Percentiles rank a stretch among this genome's conserved stretches.
These are phyloP conservation scores for Micromys minutus DNA, from an alignment of 2,113 vertebrate species.

Conservation along the genomic window DNA sequence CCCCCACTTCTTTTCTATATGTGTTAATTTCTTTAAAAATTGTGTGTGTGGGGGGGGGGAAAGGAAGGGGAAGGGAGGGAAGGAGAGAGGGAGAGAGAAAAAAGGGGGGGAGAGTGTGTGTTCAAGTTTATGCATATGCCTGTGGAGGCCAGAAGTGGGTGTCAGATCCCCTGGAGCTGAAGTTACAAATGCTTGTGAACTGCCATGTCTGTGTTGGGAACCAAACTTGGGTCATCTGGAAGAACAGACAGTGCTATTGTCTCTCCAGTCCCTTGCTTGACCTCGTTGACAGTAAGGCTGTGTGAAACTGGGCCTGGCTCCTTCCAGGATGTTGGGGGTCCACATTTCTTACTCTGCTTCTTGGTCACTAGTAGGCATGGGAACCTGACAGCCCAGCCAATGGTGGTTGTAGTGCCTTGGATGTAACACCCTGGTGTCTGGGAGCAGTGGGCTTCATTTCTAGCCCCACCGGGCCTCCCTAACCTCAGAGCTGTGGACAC, in stretches of 20 bases:
- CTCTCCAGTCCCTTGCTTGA: not conserved
- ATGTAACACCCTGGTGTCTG: not conserved
- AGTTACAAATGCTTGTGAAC: not conserved
- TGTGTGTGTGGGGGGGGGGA: no score
- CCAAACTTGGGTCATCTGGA: no score
- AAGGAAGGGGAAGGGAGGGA: no score
- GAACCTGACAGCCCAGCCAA: not conserved
- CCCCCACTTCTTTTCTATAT: not conserved
- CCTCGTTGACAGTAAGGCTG: not conserved
- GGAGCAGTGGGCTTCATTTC: not conserved
- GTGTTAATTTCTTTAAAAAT: not conserved
- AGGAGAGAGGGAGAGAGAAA: no score
- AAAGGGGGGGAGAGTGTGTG: no score
- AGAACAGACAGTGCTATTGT: no score
- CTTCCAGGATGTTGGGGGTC: no score
- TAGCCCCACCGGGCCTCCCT: not conserved
- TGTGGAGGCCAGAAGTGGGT: not conserved
- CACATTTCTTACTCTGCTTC: no score
- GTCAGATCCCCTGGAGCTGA: no score
- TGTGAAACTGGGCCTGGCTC: not conserved
- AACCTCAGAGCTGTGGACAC: not conserved
- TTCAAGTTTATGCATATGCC: not conserved
- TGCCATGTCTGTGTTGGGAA: no score
- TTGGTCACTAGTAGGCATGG: no score
- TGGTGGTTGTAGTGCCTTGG: not conserved